Conservation (phyloP, 35 echinoderm and acorn worm genomes). For the Heliocidaris tuberculata region DNA sequence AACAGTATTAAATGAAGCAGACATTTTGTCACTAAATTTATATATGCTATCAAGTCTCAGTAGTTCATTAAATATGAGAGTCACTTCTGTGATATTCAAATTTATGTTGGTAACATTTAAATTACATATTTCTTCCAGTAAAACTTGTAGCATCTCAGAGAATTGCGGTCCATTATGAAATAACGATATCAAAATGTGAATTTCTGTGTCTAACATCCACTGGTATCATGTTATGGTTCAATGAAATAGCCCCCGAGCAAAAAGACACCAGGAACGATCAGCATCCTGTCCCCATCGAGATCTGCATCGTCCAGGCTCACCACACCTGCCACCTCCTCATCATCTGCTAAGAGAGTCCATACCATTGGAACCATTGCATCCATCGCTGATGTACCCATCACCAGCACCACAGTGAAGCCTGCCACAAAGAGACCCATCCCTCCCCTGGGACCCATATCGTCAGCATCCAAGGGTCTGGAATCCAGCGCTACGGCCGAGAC, state of each 20-base stretch:
- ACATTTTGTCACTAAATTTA: too few relatives aligned
- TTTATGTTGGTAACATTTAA: too few relatives aligned
- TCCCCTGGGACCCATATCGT: constrained; percentile 32
- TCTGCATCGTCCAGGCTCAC: background rate
- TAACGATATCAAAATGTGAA: too few relatives aligned
- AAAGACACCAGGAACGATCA: background rate
- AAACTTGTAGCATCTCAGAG: too few relatives aligned
- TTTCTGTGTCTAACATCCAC: too few relatives aligned
- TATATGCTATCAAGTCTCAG: too few relatives aligned
- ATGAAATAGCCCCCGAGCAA: background rate
- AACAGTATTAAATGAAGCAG: too few relatives aligned
- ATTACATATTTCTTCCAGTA: too few relatives aligned
- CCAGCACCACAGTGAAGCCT: background rate
- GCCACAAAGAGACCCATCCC: constrained; percentile 34
- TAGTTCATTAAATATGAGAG: too few relatives aligned
- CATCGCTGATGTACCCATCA: background rate
- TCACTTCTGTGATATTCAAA: too few relatives aligned
- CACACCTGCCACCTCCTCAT: background rate
- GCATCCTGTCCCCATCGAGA: background rate
- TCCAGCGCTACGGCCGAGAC: background rate
- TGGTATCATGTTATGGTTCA: background rate
- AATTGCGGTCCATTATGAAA: too few relatives aligned
- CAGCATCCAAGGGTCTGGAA: constrained; percentile 1
- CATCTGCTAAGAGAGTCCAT: background rate
- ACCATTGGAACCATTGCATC: constrained; percentile 38